Conservation (phyloP, 2,113 vertebrate genomes). For the Herpailurus yagouaroundi region DNA sequence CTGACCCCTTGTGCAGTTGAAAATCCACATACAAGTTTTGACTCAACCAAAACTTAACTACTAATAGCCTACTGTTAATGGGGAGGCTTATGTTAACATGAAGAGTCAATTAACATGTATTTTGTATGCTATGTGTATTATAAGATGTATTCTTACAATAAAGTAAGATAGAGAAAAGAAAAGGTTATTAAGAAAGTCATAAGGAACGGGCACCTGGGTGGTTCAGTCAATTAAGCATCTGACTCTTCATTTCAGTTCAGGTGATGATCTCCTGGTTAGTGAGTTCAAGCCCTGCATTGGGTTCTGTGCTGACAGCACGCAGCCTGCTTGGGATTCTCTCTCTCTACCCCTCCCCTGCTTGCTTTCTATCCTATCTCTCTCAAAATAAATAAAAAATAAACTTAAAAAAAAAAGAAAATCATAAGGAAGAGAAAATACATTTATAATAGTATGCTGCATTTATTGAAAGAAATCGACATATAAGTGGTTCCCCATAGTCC, state of each 20-base stretch:
- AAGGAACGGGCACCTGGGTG: neutral
- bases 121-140: neutral
- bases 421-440: neutral
- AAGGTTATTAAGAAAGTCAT: neutral
- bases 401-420: neutral
- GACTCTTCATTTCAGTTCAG: too few species aligned
- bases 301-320: too few species aligned
- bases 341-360: too few species aligned
- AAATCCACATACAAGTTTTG: neutral
- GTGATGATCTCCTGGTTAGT: too few species aligned
- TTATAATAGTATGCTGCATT: neutral
- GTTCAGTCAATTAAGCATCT: too few species aligned
- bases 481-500: neutral
- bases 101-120: neutral
- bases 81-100: neutral
- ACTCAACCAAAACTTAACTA: neutral
- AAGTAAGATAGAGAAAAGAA: neutral
- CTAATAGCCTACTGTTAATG: neutral
- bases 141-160: neutral
- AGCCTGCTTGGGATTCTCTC: too few species aligned
- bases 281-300: too few species aligned
- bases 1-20: neutral
- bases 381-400: too few species aligned
- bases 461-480: neutral
- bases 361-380: too few species aligned